Evolutionary conservation across 2,113 vertebrate species (phyloP).

Genomic region (Gasterosteus aculeatus): DNA sequence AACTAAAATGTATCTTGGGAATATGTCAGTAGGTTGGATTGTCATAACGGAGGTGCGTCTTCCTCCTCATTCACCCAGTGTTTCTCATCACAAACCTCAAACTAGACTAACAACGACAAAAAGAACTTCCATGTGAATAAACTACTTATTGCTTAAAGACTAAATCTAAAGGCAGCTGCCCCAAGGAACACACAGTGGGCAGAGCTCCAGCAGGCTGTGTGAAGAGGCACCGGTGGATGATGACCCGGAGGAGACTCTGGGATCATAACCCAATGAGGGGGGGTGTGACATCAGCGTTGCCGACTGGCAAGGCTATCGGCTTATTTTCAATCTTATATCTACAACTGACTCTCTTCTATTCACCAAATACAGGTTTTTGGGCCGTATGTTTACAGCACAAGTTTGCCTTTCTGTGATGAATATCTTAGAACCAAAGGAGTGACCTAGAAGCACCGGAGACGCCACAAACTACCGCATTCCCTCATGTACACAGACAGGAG

Average conservation of each 20-base stretch:
- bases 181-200: background rate
- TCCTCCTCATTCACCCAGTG: background rate
- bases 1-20: no score
- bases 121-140: no score
- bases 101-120: no score
- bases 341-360: background rate
- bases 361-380: background rate
- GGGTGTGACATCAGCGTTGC: constrained; percentile 3
- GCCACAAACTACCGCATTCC: background rate
- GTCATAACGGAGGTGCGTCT: background rate
- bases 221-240: no score
- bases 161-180: no score
- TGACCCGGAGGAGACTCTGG: no score
- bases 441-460: background rate
- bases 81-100: background rate
- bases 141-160: no score
- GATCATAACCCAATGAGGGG: background rate
- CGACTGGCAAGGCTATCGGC: background rate
- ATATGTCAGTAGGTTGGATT: no score
- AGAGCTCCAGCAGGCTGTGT: background rate
- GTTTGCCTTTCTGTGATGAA: background rate
- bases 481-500: background rate
- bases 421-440: background rate
- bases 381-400: background rate
- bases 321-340: background rate